Base-by-base conservation (phyloP, 2,888 invertebrate species). In the Lydus trimaculatus region DNA sequence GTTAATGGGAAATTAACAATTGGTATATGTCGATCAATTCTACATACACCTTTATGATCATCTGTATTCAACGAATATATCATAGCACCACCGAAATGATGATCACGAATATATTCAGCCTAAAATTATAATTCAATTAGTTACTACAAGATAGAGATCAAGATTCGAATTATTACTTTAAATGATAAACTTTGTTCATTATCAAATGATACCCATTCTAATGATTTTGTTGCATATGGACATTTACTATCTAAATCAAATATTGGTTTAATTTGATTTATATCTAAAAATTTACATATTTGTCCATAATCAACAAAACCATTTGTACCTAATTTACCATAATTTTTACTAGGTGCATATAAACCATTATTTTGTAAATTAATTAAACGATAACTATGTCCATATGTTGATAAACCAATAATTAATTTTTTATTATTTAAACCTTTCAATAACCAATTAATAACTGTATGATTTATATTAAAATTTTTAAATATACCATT, bases 381-480 rank as follows among this genome's bases (percentile, higher is more conserved):
- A 0, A 91, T 87, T 60, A 96, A 90, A 90, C 87, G 89, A 79
- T 90, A 95, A 4, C 92, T 90, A 81, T 95, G 95, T 0, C 95
- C 96, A 82, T 95, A 97, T 0, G 94, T 94, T 6, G 97, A 96
- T 77, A 97, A 87, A 0, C 97, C 97, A 0, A 97, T 87, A 11
- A 95, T 89, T 20, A 97, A 90, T 84, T 96, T 96, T 56, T 89
- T 87, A 43, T 87, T 87, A 20, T 92, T 91, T 85, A 97, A 89
- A 11, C 97, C 96, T 76, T 91, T 90, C 0, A 85, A 80, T 0
- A 90, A 80, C 91, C 95, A 97, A 87, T 94, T 92, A 74, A 91
- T 87, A 0, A 92, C 90, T 0, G 96, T 92, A 84, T 92, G 94
- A 83, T 96, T 95, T 0, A 94, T 90, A 82, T 96, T 96, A 60